phyloP scores from a whole-genome alignment of 1,140 invertebrate genomes.

The Maconellicoccus hirsutus region DNA sequence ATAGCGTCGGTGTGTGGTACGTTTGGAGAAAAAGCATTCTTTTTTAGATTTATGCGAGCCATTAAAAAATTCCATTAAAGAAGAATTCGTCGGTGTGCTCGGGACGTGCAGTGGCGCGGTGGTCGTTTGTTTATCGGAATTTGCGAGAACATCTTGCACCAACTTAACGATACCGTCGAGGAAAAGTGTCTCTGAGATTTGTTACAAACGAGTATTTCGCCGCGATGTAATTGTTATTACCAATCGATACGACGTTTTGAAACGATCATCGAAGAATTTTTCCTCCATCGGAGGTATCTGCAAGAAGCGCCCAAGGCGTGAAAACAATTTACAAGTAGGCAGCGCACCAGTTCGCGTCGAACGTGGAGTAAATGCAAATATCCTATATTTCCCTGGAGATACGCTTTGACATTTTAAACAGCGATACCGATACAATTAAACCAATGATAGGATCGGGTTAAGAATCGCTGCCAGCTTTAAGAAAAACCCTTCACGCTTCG shows the following conservation, averaged over 20 bases:
- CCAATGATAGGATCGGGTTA: not conserved
- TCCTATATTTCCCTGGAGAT: not conserved
- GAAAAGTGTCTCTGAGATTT: not conserved
- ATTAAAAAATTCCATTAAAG: slow-evolving; percentile 10
- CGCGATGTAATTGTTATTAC: not conserved
- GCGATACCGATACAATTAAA: not conserved
- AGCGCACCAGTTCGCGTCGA: no score
- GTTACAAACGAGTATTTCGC: no score
- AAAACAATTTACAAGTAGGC: no score
- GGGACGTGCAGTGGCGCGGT: not conserved
- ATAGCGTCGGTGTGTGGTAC: not conserved
- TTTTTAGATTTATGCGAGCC: not conserved
- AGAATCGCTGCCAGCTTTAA: no score
- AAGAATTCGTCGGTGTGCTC: not conserved
- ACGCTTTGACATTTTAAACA: not conserved
- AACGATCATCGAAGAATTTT: no score
- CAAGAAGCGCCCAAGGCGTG: no score
- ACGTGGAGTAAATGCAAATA: not conserved
- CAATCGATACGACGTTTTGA: not conserved
- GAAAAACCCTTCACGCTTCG: no score
- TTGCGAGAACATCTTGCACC: not conserved
- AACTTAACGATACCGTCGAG: not conserved
- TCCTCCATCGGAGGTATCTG: no score
- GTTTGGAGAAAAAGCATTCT: not conserved
- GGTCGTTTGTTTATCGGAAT: not conserved